Evolutionary conservation across 1,140 invertebrate genomes (phyloP).

Genomic region (Drosophila neocordata): DNA sequence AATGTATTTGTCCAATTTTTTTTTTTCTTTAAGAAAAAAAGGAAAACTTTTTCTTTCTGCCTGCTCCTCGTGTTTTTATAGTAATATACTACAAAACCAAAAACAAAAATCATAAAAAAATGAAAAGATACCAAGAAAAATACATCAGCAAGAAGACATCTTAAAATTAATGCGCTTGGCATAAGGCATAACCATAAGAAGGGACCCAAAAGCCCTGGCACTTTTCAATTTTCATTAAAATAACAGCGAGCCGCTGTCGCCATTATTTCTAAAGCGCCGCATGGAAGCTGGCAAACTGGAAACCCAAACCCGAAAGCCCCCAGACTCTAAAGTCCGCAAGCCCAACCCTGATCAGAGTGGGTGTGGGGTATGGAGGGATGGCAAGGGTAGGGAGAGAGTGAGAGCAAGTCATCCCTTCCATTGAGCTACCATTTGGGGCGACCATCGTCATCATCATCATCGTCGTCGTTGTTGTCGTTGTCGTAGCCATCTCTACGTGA

Average conservation of each 20-base stretch:
- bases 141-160: constrained; percentile 50
- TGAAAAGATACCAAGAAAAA: neutral
- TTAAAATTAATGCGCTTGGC: constrained; percentile 68
- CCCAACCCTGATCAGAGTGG: constrained; percentile 25
- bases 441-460: constrained; percentile 48
- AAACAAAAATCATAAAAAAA: constrained; percentile 2
- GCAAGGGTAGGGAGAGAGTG: neutral
- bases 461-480: constrained; percentile 43
- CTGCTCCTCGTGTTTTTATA: too few relatives aligned
- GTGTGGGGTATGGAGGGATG: neutral
- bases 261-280: constrained; percentile 55
- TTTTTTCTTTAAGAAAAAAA: too few relatives aligned
- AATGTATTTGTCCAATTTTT: neutral
- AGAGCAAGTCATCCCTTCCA: constrained; percentile 8
- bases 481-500: constrained; percentile 61
- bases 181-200: constrained; percentile 37
- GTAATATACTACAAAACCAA: too few relatives aligned
- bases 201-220: constrained; percentile 40
- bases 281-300: constrained; percentile 15
- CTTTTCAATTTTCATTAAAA: constrained; percentile 83
- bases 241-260: constrained; percentile 68
- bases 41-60: too few relatives aligned
- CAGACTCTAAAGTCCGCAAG: constrained; percentile 16
- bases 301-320: neutral
- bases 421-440: constrained; percentile 32